These are phyloP conservation scores for Aegithalos caudatus DNA, from an alignment of 2,113 vertebrate genomes.

Conservation along the genomic window DNA sequence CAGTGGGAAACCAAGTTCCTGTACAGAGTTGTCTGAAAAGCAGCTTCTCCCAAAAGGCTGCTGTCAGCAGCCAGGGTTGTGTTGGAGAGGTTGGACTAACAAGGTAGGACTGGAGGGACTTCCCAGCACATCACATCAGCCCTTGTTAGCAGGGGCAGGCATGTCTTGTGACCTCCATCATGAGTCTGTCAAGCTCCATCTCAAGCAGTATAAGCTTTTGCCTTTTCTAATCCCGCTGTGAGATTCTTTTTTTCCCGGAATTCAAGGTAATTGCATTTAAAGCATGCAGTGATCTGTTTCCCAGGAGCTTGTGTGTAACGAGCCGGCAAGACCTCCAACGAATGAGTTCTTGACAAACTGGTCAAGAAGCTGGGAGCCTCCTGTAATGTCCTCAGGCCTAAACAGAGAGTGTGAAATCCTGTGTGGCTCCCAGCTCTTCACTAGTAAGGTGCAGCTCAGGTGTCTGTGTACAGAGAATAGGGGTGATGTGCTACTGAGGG, in stretches of 20 bases:
- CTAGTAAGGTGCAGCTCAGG: background rate
- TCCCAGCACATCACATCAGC: background rate
- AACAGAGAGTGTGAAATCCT: background rate
- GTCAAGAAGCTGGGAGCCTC: background rate
- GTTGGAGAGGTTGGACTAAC: background rate
- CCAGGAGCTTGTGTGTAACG: background rate
- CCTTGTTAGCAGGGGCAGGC: background rate
- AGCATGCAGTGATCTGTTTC: background rate
- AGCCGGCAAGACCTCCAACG: background rate
- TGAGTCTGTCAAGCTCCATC: slow-evolving; percentile 20
- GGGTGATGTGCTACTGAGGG: background rate
- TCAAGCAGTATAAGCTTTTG: background rate
- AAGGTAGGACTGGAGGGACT: background rate
- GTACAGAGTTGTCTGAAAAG: background rate
- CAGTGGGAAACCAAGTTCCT: background rate
- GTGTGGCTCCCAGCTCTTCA: background rate
- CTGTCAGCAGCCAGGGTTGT: background rate
- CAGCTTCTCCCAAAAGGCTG: background rate
- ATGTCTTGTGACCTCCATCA: slow-evolving; percentile 13
- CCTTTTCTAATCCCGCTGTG: background rate
- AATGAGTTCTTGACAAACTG: background rate
- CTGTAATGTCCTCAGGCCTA: background rate
- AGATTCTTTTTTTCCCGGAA: background rate
- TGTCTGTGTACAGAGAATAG: background rate
- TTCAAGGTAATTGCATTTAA: slow-evolving; percentile 6